Percentiles rank a stretch among this genome's conserved stretches.
Conservation (phyloP, 2,113 vertebrate genomes). For the Nycticryphes semicollaris region DNA sequence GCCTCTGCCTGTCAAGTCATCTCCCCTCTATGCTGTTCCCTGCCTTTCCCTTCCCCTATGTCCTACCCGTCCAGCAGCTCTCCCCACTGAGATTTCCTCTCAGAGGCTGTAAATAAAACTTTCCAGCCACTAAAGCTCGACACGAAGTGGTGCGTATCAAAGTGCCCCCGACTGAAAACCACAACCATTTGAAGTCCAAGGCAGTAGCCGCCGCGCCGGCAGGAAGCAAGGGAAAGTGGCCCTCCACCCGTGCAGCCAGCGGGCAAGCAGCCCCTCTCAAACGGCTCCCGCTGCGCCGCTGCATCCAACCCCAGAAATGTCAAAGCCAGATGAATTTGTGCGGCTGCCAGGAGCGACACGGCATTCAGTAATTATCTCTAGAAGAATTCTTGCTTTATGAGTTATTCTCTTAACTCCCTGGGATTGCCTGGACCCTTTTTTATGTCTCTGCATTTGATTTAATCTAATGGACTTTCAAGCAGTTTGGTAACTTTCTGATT, state of each 20-base stretch:
- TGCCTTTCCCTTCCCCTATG: not conserved
- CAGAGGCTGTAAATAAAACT: not conserved
- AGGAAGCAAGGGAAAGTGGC: not conserved
- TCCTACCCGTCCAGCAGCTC: not conserved
- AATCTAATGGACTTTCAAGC: not conserved
- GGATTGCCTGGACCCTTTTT: not conserved
- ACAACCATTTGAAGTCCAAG: not conserved
- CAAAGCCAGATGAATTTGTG: not conserved
- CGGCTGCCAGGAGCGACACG: not conserved
- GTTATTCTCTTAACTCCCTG: not conserved
- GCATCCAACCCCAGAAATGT: not conserved
- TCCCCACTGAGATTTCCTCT: not conserved
- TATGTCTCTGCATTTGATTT: not conserved
- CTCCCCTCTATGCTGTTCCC: not conserved
- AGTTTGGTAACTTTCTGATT: not conserved
- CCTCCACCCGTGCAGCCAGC: not conserved
- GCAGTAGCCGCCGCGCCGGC: not conserved
- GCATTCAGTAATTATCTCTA: not conserved
- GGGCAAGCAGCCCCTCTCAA: not conserved
- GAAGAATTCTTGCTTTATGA: not conserved
- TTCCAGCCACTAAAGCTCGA: not conserved
- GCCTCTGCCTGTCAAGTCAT: not conserved
- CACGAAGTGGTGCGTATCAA: not conserved
- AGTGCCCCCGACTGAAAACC: not conserved
- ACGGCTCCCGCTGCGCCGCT: not conserved